These are phyloP conservation scores for Formica exsecta DNA, from an alignment of 1,140 invertebrate genomes.

Conservation along the genomic window DNA sequence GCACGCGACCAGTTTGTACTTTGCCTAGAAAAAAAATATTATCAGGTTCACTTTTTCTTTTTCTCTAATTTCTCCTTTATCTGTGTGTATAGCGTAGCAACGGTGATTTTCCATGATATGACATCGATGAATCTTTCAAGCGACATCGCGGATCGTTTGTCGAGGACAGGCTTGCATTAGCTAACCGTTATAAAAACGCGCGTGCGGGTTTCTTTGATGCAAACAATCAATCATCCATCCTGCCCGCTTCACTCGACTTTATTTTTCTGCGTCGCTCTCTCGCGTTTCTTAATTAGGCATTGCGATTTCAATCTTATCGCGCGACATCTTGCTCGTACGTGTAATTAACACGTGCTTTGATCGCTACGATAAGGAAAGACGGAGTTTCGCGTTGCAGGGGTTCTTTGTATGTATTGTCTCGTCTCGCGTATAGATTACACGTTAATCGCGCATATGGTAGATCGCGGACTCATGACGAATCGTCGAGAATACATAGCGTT, in stretches of 20 bases:
- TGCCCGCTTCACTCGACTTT: constrained; percentile 20
- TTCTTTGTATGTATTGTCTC: constrained; percentile 8
- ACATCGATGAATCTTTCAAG: background rate
- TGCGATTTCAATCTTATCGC: background rate
- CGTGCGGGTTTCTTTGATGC: background rate
- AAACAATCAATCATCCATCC: constrained; percentile 47
- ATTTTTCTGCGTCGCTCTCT: constrained; percentile 5
- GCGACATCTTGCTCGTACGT: constrained; percentile 14
- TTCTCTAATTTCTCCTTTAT: constrained; percentile 22
- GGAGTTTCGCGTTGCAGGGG: constrained; percentile 15
- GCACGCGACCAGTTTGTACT: background rate
- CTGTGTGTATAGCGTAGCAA: background rate
- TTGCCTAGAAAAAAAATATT: background rate
- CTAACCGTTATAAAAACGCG: background rate
- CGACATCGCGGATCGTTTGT: constrained; percentile 3
- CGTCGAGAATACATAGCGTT: background rate
- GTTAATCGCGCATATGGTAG: background rate
- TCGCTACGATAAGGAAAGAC: constrained; percentile 29
- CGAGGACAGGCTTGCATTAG: constrained; percentile 10
- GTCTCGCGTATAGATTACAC: background rate
- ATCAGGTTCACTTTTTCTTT: background rate
- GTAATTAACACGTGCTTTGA: constrained; percentile 49
- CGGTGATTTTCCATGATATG: background rate
- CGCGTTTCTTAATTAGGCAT: constrained; percentile 54
- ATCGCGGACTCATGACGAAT: constrained; percentile 40